Evolutionary conservation across 2,888 invertebrate genomes (phyloP).

Genomic region (Zygogramma bicolorata): DNA sequence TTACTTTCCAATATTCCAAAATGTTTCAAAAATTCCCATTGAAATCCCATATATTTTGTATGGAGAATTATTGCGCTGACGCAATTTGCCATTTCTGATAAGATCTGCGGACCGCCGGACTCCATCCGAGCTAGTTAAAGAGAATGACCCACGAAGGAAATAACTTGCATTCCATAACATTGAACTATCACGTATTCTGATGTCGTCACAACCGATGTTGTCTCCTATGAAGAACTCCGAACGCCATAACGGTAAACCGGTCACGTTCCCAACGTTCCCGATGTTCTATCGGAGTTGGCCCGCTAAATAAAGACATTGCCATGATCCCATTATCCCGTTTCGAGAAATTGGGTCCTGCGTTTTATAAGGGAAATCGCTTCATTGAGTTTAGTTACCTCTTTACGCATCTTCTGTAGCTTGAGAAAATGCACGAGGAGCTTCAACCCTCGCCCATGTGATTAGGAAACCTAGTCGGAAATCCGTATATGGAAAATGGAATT

Average conservation of each 20-base stretch:
- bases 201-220: slow-evolving; percentile 22
- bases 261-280: slow-evolving; percentile 60
- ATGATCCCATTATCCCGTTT: slow-evolving; percentile 60
- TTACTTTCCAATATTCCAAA: too few species aligned
- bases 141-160: neutral
- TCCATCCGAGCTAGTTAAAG: neutral
- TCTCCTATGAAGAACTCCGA: slow-evolving; percentile 25
- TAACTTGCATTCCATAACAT: neutral
- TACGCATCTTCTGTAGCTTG: slow-evolving; percentile 3
- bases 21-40: too few species aligned
- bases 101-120: too few species aligned
- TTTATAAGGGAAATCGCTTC: slow-evolving; percentile 37
- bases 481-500: slow-evolving; percentile 7
- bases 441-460: neutral
- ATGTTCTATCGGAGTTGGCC: slow-evolving; percentile 52
- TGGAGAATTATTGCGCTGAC: too few species aligned
- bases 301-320: slow-evolving; percentile 60
- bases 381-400: slow-evolving; percentile 25
- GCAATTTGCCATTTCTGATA: too few species aligned
- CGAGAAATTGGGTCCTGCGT: slow-evolving; percentile 57
- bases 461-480: neutral
- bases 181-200: neutral
- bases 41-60: too few species aligned
- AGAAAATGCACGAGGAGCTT: neutral
- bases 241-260: slow-evolving; percentile 54